Conservation (phyloP, 2,113 vertebrate genomes). For the Desmodus rotundus region DNA sequence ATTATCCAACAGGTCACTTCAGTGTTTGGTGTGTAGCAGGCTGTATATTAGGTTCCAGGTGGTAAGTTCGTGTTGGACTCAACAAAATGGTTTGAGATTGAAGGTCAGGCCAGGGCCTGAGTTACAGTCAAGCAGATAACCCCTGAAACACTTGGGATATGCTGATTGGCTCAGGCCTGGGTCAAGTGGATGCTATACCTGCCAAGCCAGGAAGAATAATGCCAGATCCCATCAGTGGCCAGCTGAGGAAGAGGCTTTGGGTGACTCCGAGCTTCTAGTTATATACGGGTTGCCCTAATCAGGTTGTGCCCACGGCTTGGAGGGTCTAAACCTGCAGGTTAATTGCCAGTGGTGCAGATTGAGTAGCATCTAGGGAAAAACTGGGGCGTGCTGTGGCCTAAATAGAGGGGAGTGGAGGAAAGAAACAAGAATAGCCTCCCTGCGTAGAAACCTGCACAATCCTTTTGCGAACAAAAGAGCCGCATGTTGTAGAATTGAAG, state of each 20-base stretch:
- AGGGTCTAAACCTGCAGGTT: background rate
- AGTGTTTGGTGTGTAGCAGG: background rate
- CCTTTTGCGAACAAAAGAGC: background rate
- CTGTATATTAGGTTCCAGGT: background rate
- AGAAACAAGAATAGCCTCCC: background rate
- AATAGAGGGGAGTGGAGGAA: background rate
- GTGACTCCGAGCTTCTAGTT: background rate
- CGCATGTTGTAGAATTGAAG: background rate
- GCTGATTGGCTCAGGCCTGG: background rate
- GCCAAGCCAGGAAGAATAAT: background rate
- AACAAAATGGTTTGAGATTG: background rate
- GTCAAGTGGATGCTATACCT: background rate
- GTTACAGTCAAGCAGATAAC: background rate
- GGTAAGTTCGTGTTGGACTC: background rate
- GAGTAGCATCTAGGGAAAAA: background rate
- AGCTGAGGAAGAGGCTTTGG: background rate
- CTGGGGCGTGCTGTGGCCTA: background rate
- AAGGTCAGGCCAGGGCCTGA: background rate
- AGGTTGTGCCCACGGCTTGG: background rate
- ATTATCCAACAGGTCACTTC: background rate
- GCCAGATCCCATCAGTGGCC: background rate
- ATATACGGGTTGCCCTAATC: background rate
- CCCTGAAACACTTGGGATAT: background rate
- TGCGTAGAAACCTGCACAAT: background rate
- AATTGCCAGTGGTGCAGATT: background rate